Evolutionary conservation across 2,113 vertebrate species (phyloP), one percentile per base, ranked within the genome.

Genomic region (Larimichthys polyactis): DNA sequence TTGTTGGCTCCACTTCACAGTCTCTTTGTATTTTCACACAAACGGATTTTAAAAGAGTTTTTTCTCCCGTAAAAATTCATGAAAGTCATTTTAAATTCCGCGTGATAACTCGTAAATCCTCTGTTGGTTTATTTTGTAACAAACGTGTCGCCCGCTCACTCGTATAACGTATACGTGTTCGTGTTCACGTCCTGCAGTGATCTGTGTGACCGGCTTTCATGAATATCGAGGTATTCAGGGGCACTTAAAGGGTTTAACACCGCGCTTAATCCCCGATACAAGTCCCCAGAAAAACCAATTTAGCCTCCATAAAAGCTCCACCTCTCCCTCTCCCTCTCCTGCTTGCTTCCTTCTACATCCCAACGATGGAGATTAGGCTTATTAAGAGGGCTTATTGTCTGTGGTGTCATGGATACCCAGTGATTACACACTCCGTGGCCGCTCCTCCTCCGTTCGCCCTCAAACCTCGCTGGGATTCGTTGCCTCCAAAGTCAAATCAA

Each of bases 161-260:
- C 36, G 36, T 36, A 36, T 36, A 36, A 36, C 36, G 29, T 77
- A 43, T 81, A 36, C 36, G 29, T 77, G 51, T 81, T 44, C 59
- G 22, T 76, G 71, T 73, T 77, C n/a, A 11, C 12, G 1, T 52
- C 54, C 27, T 54, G 36, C 32, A 2, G 22, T 10, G 12, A 24
- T 36, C 62, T 14, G 5, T 71, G 59, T 76, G 71, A 64, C 32
- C 81, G 22, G 71, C 51, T 49, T 67, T 72, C 70, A 63, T 83
- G 70, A 86, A 83, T 83, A 66, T 75, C 65, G 48, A 64, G 43
- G 68, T 83, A 74, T 87, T 85, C 85, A 82, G 81, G 43, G 92
- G 87, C 93, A 95, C 94, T 96, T 96, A 94, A 95, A 95, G 94
- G 95, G 93, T 94, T 96, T 95, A 96, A 95, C 79, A 77, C 46